Conservation (phyloP, 2,797 vertebrate species). For the Pogonophryne albipinna region DNA sequence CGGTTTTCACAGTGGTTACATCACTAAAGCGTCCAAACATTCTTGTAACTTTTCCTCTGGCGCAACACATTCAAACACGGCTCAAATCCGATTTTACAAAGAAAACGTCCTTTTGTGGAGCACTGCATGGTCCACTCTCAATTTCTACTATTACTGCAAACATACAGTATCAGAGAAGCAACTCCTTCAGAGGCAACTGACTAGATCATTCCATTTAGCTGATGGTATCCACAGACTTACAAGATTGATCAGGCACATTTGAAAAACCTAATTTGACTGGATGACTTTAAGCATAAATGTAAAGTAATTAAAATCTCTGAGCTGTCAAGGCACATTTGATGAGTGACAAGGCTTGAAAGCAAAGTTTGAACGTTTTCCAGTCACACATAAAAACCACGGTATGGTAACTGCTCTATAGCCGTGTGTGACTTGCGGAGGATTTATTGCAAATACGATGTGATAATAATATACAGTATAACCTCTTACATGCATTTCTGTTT, state of each 20-base stretch:
- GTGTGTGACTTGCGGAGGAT: background rate
- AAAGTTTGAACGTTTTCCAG: slow-evolving; percentile 14
- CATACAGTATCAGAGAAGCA: slow-evolving; percentile 2
- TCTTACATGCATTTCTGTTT: background rate
- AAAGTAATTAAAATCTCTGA: background rate
- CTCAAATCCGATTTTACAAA: background rate
- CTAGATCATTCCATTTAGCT: slow-evolving; percentile 21
- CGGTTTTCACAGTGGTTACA: slow-evolving; percentile 1
- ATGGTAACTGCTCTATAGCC: background rate
- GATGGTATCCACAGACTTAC: background rate
- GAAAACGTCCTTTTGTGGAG: background rate
- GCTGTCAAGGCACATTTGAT: slow-evolving; percentile 13
- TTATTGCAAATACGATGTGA: background rate
- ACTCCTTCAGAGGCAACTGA: slow-evolving; percentile 3
- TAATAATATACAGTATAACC: background rate
- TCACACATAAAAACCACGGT: background rate
- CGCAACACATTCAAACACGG: background rate
- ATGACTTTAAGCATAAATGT: background rate
- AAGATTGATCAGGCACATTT: slow-evolving; percentile 10
- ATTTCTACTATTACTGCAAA: slow-evolving; percentile 4
- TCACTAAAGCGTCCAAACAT: slow-evolving; percentile 16
- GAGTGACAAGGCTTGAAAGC: background rate
- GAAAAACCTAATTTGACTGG: slow-evolving; percentile 9
- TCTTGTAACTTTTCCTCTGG: background rate
- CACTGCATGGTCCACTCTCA: background rate